Evolutionary conservation across 2,113 vertebrate genomes (phyloP), one percentile per base, ranked within the genome.

Genomic region (Gallinago paraguaiae): DNA sequence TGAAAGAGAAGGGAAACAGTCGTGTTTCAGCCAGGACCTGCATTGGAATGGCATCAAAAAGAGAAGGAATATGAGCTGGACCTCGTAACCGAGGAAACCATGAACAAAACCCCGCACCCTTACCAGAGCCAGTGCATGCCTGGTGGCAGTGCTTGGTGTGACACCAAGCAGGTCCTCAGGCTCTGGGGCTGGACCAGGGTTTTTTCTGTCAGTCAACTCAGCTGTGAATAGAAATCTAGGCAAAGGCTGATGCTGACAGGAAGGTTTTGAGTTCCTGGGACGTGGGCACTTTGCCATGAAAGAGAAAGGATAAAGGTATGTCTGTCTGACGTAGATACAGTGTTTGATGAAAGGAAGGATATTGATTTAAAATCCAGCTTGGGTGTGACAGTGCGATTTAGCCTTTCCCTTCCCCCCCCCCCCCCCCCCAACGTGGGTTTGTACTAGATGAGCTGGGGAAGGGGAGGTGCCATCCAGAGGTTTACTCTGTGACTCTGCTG

Each of bases 101-200:
- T 0, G 0, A 68, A 41, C 19, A 70, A 70, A 16, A 10, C 3
- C 4, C 19, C 6, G 3, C 37, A 3, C 30, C 8, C 1, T 30
- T 48, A 3, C 16, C 28, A n/a, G 50, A 77, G 45, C 16, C 54
- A 41, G 67, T 27, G 11, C 16, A 2, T 17, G 35, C 19, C 78
- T 85, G 35, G 5, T 46, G 35, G 27, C 41, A 48, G 48, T 0
- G 0, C 56, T 82, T 46, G 54, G 37, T 57, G 45, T 46, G 57
- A 87, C 27, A 37, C 37, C 28, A 31, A 64, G 31, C 19, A 54
- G 67, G 30, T 50, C 31, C 60, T 86, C 54, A 3, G 3, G 24
- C 56, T 25, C 24, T 48, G 8, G 7, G 30, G 17, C 4, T 12
- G 11, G 9, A 53, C 11, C 18, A 48, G 25, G 19, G 10, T 24